These are phyloP conservation scores for Cetoscarus ocellatus DNA, from an alignment of 2,797 vertebrate species.

Conservation along the genomic window DNA sequence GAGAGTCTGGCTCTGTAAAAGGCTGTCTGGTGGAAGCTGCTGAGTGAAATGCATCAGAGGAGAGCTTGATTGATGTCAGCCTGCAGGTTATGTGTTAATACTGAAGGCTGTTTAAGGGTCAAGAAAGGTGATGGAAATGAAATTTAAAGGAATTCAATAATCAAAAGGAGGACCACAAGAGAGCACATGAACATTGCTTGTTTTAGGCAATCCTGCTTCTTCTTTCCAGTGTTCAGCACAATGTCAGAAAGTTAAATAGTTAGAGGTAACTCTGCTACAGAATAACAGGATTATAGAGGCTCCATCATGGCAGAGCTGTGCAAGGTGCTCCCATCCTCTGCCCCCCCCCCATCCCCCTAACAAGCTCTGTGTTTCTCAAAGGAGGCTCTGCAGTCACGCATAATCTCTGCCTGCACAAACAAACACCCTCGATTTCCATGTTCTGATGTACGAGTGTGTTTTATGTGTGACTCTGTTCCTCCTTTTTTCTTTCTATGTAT, in stretches of 20 bases:
- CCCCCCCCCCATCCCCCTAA: conserved; percentile 43
- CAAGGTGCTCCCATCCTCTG: conserved; percentile 53
- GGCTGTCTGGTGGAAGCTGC: conserved; percentile 35
- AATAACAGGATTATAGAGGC: conserved; percentile 70
- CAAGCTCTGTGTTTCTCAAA: conserved; percentile 44
- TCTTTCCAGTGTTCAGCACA: conserved; percentile 14
- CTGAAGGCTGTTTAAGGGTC: conserved; percentile 34
- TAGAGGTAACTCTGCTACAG: conserved; percentile 57
- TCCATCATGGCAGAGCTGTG: conserved; percentile 37
- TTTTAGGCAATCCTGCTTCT: conserved; percentile 19
- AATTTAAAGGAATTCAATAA: conserved; percentile 12
- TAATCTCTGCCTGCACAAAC: conserved; percentile 58
- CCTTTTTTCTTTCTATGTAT: background rate
- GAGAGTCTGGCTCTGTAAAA: conserved; percentile 60
- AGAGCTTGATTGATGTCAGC: conserved; percentile 33
- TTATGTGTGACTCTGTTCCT: conserved; percentile 20
- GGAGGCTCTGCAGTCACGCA: conserved; percentile 47
- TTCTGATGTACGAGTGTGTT: conserved; percentile 11
- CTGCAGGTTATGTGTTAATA: conserved; percentile 38
- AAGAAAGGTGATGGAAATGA: conserved; percentile 37
- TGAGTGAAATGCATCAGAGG: conserved; percentile 27
- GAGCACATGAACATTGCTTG: conserved; percentile 13
- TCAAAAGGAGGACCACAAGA: background rate
- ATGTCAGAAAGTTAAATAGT: conserved; percentile 25
- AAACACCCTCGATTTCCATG: conserved; percentile 46